phyloP scores from a whole-genome alignment of 2,797 vertebrate genomes.

The Tapirus indicus region DNA sequence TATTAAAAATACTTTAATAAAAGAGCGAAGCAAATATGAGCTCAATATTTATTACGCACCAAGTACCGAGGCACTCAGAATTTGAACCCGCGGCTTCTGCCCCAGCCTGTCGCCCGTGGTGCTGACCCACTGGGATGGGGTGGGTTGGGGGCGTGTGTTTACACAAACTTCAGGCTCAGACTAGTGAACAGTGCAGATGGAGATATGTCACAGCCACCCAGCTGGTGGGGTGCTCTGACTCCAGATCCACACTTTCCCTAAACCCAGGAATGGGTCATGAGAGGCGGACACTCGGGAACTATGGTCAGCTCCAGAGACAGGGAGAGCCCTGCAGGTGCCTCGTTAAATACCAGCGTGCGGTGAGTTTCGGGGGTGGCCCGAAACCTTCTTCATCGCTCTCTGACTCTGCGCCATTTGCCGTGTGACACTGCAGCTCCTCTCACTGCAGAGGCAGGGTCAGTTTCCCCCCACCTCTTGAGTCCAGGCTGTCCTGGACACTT shows the following conservation, averaged over 20 bases:
- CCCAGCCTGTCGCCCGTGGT: neutral
- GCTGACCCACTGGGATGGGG: neutral
- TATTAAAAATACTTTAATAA: neutral
- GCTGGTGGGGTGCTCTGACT: too few relatives aligned
- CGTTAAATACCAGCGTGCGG: neutral
- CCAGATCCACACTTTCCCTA: neutral
- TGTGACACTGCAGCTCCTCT: neutral
- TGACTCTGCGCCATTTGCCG: neutral
- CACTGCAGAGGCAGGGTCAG: neutral
- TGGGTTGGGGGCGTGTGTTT: neutral
- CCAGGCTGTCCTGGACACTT: neutral
- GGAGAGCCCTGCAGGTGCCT: neutral
- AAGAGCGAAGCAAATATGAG: neutral
- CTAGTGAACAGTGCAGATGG: neutral
- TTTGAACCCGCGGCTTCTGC: neutral
- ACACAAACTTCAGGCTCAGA: neutral
- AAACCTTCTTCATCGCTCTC: neutral
- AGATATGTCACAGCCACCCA: neutral
- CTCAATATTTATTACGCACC: neutral
- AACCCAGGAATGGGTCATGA: neutral
- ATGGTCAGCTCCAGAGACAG: neutral
- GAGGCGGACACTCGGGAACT: neutral
- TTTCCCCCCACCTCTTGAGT: neutral
- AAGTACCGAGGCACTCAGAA: fast-evolving
- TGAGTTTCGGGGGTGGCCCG: too few relatives aligned